Base-by-base conservation (phyloP, 2,888 invertebrate species). In the Celastrina argiolus region DNA sequence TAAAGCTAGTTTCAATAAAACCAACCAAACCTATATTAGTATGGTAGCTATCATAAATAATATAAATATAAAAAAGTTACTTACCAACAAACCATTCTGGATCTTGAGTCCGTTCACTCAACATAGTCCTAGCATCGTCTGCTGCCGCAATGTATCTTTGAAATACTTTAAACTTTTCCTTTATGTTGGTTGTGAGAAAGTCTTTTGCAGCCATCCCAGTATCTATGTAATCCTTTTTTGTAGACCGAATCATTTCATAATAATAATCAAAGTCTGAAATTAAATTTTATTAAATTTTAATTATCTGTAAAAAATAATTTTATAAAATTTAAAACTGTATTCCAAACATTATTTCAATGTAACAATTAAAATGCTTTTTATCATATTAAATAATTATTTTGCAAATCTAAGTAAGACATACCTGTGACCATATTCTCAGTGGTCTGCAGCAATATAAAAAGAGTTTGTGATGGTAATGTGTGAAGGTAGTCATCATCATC, bases 31-130 rank as follows among this genome's bases (percentile, higher is more conserved):
- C n/a, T n/a, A n/a, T n/a, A n/a, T n/a, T n/a, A n/a, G n/a, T n/a
- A n/a, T n/a, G n/a, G n/a, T n/a, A n/a, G n/a, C n/a, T n/a, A n/a
- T n/a, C 10, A 36, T 36, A 36, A 12, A 36, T 7, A 36, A 12
- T 31, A 4, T 39, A 5, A 10, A 45, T 45, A 45, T 8, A 16
- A 16, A 45, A 45, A 18, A 28, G n/a, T 12, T 26, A 34, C 45
- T 73, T 91, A 88, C 96, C 96, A 88, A 93, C 92, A 86, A 97
- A 97, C 97, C 97, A 97, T 69, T 93, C 94, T 0, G 95, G 94
- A 83, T 97, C 95, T 69, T 95, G 94, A 10, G 92, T 87, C 70
- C 92, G 92, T 56, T 92, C 91, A 76, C 94, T 94, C 31, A 93
- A 87, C 72, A 90, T 83, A 0, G 94, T 94, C 18, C 91, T 90